Conservation (phyloP, 2,113 vertebrate genomes). For the Burhinus oedicnemus region DNA sequence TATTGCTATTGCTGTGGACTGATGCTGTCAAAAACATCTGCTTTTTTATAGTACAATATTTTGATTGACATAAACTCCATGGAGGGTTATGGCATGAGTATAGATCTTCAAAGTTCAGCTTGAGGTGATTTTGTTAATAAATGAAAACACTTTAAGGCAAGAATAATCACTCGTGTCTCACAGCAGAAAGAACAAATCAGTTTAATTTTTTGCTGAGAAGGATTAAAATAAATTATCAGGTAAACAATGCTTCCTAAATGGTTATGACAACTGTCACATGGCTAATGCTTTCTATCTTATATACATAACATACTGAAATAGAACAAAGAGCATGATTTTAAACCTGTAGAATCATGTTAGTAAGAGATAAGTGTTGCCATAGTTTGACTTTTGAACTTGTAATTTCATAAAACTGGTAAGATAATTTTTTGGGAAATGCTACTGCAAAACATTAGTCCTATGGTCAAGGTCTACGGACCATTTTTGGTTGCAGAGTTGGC, state of each 20-base stretch:
- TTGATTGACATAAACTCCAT: neutral
- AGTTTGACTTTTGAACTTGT: neutral
- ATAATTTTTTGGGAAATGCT: neutral
- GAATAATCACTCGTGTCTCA: conserved; percentile 26
- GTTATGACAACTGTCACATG: neutral
- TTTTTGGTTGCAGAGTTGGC: neutral
- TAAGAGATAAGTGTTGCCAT: neutral
- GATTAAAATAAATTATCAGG: conserved; percentile 50
- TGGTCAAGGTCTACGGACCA: accelerated
- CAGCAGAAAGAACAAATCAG: conserved; percentile 39
- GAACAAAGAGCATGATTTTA: neutral
- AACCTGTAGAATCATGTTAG: neutral
- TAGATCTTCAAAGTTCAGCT: neutral
- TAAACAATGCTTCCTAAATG: conserved; percentile 34
- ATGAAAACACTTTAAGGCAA: conserved; percentile 20
- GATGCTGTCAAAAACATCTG: conserved; percentile 24
- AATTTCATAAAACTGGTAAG: neutral
- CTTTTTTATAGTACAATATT: neutral
- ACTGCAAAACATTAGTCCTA: neutral
- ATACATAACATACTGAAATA: neutral
- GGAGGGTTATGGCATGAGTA: neutral
- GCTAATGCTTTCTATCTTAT: neutral
- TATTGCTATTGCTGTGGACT: neutral
- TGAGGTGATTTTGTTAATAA: conserved; percentile 28
- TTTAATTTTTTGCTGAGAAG: conserved; percentile 40